phyloP scores from a whole-genome alignment of 2,797 vertebrate species.

The Acrocephalus scirpaceus region DNA sequence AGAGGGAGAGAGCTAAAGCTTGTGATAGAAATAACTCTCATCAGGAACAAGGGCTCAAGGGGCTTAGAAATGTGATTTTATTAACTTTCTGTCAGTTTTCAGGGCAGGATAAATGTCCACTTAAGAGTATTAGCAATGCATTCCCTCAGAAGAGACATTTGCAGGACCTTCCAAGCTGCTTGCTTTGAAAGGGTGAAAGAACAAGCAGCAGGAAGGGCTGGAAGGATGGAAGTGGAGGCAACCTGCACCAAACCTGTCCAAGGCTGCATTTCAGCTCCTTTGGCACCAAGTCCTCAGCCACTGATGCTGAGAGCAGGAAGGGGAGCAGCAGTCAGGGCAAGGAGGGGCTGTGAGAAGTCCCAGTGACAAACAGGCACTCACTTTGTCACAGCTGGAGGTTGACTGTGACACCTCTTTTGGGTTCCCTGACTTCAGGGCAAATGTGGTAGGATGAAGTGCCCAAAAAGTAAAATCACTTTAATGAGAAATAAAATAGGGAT shows the following conservation, averaged over 20 bases:
- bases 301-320: not conserved
- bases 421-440: no score
- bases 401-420: no score
- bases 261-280: conserved; percentile 33
- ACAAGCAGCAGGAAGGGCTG: not conserved
- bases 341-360: conserved; percentile 29
- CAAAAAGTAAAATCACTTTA: no score
- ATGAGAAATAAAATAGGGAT: no score
- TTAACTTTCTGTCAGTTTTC: not conserved
- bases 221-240: not conserved
- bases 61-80: conserved; percentile 4
- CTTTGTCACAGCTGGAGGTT: not conserved
- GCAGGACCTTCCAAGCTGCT: not conserved
- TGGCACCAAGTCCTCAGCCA: not conserved
- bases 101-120: not conserved
- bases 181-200: not conserved
- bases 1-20: not conserved
- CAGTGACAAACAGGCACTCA: conserved; percentile 19
- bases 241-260: not conserved
- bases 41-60: not conserved
- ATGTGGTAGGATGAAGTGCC: no score
- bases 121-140: not conserved
- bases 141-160: not conserved
- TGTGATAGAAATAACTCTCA: conserved; percentile 2
- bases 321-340: not conserved